Conservation (phyloP, 1,140 invertebrate species). For the Argopecten irradians region DNA sequence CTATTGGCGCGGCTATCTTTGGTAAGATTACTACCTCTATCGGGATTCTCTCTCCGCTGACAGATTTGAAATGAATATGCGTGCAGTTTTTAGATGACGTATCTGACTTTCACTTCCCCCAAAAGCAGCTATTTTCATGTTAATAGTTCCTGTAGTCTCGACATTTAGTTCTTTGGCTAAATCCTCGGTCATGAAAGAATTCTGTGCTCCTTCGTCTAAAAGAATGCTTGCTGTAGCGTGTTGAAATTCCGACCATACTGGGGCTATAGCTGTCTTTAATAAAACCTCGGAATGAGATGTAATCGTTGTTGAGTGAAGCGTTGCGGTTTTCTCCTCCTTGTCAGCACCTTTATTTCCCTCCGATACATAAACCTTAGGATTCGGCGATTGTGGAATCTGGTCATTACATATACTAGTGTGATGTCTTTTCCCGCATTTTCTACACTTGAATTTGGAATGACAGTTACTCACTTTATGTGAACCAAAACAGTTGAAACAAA, state of each 20-base stretch:
- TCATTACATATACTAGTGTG: slow-evolving; percentile 9
- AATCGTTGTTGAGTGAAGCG: too few species aligned
- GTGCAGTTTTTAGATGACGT: not conserved
- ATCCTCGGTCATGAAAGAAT: slow-evolving; percentile 44
- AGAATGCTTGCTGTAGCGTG: slow-evolving; percentile 12
- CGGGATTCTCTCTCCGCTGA: not conserved
- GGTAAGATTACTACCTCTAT: not conserved
- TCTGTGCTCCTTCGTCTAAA: slow-evolving; percentile 26
- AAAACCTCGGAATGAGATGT: not conserved
- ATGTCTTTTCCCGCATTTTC: slow-evolving; percentile 7
- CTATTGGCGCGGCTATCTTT: not conserved
- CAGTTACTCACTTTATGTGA: not conserved
- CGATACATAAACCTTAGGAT: too few species aligned
- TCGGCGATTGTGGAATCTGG: too few species aligned
- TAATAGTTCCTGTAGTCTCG: not conserved
- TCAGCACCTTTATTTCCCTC: too few species aligned
- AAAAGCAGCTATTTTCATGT: slow-evolving; percentile 23
- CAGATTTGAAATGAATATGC: not conserved
- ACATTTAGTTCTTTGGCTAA: slow-evolving; percentile 13
- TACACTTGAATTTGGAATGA: not conserved
- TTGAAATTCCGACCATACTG: not conserved
- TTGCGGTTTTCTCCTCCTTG: too few species aligned
- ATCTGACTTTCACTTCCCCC: not conserved
- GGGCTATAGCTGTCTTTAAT: not conserved
- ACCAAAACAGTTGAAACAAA: slow-evolving; percentile 32